phyloP scores from a whole-genome alignment of 2,797 vertebrate species.

The Potorous gilbertii region DNA sequence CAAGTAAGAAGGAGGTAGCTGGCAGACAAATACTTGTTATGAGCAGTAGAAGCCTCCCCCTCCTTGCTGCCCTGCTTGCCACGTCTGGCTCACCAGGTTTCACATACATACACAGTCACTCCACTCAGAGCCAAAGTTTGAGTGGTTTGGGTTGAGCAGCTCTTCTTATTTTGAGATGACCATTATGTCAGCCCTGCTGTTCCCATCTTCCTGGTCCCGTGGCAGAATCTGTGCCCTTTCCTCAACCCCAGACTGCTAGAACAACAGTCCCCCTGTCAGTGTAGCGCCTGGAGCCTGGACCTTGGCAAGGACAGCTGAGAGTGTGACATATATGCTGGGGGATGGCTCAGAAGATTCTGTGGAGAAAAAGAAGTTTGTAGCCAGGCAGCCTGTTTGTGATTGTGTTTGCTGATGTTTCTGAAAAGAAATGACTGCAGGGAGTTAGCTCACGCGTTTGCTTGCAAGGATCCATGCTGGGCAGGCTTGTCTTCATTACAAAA shows the following conservation, averaged over 20 bases:
- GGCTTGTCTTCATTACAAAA: accelerated
- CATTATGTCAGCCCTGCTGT: neutral
- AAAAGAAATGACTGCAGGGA: accelerated
- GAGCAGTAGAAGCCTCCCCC: neutral
- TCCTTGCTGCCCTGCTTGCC: no score
- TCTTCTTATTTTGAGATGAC: neutral
- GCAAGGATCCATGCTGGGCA: accelerated
- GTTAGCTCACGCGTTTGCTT: neutral
- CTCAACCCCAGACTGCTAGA: neutral
- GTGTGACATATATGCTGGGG: neutral
- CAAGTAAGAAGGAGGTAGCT: neutral
- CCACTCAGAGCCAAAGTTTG: neutral
- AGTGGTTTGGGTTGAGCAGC: neutral
- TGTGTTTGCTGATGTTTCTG: conserved; percentile 4
- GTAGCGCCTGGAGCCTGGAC: neutral
- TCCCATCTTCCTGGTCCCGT: neutral
- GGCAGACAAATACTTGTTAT: neutral
- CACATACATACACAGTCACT: neutral
- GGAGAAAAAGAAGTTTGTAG: neutral
- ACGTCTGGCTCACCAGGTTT: neutral
- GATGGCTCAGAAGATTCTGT: neutral
- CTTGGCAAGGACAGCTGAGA: neutral
- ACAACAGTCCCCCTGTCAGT: neutral
- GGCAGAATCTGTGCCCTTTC: neutral
- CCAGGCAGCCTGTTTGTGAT: neutral